These are phyloP conservation scores for Teleogryllus occipitalis DNA, from an alignment of 1,140 invertebrate species.

Conservation along the genomic window DNA sequence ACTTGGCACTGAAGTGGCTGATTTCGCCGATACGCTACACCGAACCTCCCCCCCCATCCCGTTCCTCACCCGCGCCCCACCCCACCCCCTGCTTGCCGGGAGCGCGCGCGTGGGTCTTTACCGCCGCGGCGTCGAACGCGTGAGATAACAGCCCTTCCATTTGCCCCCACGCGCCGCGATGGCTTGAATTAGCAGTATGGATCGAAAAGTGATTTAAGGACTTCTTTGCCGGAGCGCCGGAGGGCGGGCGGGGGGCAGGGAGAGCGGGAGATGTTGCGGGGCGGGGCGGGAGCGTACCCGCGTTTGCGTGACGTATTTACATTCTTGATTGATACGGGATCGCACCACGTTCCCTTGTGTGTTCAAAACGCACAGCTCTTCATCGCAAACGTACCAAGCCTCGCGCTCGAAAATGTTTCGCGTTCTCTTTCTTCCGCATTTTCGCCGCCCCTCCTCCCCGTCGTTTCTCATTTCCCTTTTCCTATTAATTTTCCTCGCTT, in stretches of 20 bases:
- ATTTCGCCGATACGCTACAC: neutral
- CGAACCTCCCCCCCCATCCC: too few relatives aligned
- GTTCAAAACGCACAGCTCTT: neutral
- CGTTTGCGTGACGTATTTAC: neutral
- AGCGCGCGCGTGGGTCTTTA: neutral
- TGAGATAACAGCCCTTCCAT: neutral
- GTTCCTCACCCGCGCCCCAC: too few relatives aligned
- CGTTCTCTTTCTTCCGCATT: neutral
- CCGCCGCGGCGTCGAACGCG: neutral
- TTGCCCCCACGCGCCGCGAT: neutral
- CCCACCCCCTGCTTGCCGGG: too few relatives aligned
- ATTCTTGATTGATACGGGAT: conserved; percentile 1
- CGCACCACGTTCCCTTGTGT: neutral
- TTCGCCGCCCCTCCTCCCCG: neutral
- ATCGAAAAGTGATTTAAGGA: neutral
- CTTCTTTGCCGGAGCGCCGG: neutral
- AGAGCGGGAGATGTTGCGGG: too few relatives aligned
- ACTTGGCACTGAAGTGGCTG: neutral
- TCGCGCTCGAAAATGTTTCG: neutral
- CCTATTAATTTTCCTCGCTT: conserved; percentile 4
- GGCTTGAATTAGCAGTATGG: neutral
- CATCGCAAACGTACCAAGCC: neutral
- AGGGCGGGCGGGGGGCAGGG: too few relatives aligned
- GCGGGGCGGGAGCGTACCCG: too few relatives aligned
- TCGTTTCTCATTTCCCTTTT: neutral